Evolutionary conservation across 2,113 vertebrate genomes (phyloP).

Genomic region (Myotis lucifugus): DNA sequence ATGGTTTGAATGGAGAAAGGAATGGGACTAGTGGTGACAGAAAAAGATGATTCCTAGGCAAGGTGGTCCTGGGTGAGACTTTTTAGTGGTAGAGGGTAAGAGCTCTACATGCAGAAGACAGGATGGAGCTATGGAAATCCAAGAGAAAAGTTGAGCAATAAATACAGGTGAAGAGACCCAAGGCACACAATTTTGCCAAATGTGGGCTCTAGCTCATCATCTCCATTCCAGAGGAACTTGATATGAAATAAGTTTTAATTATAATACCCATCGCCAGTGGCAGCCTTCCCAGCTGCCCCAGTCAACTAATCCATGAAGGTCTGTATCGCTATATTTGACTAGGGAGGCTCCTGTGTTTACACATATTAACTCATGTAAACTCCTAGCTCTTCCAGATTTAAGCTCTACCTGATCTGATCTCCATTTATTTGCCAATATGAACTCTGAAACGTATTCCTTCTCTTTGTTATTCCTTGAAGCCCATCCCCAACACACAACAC

Average conservation of each 20-base stretch:
- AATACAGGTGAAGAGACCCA: background rate
- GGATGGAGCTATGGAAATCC: background rate
- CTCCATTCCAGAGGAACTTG: slow-evolving; percentile 7
- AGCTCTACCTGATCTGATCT: background rate
- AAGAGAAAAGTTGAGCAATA: background rate
- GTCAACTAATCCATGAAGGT: slow-evolving; percentile 59
- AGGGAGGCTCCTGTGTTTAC: slow-evolving; percentile 23
- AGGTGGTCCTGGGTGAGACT: background rate
- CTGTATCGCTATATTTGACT: slow-evolving; percentile 58
- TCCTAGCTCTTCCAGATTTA: slow-evolving; percentile 51
- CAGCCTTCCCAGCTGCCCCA: slow-evolving; percentile 60
- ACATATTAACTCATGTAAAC: slow-evolving; percentile 7
- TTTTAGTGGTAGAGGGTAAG: background rate
- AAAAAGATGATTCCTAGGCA: slow-evolving; percentile 11
- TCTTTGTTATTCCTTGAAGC: background rate
- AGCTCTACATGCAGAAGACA: background rate
- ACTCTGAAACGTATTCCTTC: background rate
- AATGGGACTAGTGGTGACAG: background rate
- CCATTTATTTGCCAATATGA: slow-evolving; percentile 5
- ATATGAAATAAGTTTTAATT: slow-evolving; percentile 41
- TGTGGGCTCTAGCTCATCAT: background rate
- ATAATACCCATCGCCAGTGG: background rate
- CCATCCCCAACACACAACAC: background rate
- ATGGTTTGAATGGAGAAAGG: background rate
- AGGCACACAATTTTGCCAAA: background rate